Evolutionary conservation across 2,113 vertebrate genomes (phyloP), one percentile per base, ranked within the genome.

Genomic region (Burhinus oedicnemus): DNA sequence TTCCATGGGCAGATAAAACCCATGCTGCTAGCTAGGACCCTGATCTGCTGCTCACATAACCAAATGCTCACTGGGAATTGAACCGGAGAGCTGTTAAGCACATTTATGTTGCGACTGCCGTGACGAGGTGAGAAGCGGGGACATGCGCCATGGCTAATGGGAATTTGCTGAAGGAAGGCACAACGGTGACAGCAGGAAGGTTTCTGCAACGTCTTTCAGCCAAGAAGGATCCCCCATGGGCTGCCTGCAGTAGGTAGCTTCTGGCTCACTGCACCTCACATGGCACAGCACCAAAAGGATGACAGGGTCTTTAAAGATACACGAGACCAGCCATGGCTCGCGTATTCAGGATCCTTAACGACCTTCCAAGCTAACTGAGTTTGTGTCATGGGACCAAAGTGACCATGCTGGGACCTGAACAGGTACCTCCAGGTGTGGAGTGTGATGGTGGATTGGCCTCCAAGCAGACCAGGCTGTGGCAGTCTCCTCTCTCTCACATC

Each of bases 31-130:
- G 52, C 23, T 32, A 66, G 17, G 60, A 61, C 42, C 81, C 94
- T 96, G 95, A 87, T 85, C 93, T 95, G 85, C 77, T 93, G 93
- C 95, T 96, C 93, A 76, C 30, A 23, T 83, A 95, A 92, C 83
- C 80, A 93, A 95, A 82, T 7, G 49, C 25, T 97, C 77, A 45
- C 65, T 2, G 8, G 16, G 58, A 93, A 95, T 8, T n/a, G 79
- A 95, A 60, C 55, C 8, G 6, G 71, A 58, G n/a, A 84, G 76
- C 30, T 5, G 23, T 45, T 83, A 85, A 81, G 80, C 80, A 95
- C 58, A 40, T 91, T 95, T 93, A 83, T 94, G 85, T 84, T 89
- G 45, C 11, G 34, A 76, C 58, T 69, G 44, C 79, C 14, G 10
- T 36, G 62, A 83, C 2, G 10, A 57, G 29, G 25, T 38, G 58